Base-by-base conservation (phyloP, 2,797 vertebrate genomes). In the Falco novaeseelandiae region DNA sequence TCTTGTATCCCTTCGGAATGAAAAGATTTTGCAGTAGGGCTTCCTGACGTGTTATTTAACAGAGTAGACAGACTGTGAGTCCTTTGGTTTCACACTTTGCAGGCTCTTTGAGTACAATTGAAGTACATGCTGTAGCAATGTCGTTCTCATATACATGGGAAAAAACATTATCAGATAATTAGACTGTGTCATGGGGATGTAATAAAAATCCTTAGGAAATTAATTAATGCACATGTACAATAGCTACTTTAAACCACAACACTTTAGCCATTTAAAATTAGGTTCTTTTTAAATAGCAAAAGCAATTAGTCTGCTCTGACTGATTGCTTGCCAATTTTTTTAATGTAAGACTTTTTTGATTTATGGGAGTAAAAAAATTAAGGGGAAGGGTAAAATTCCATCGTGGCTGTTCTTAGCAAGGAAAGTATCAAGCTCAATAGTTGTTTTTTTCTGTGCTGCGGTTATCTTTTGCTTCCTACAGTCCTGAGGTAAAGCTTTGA, bases 191-290 rank as follows among this genome's bases (percentile, higher is more conserved):
- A 96, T 83, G 82, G 93, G 95, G 95, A 94, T 95, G 96, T 95
- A 98, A 96, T 87, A 97, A 97, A 98, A 97, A 96, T 97, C 97
- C 97, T 96, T 91, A 91, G 96, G 96, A 97, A 98, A 97, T 98
- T 98, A 98, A 98, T 98, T 98, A 98, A 96, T 96, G 92, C 85
- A 96, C 89, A 81, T 79, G 96, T 97, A 98, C 93, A 97, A 93
- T 92, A 95, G 95, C 97, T 97, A 66, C 95, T 98, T 97, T 97
- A 97, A 96, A 97, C 87, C 91, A 89, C 72, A 95, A 96, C 91
- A 96, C 94, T 97, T 97, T 96, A 97, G 93, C 95, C 94, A 49
- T 97, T 96, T 93, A 93, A 96, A 97, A 97, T 92, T 51, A 94
- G 93, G 82, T 79, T 97, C 85, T 89, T 97, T 98, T 98, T 96